Base-by-base conservation (phyloP, 2,797 vertebrate genomes). In the Linurgus olivaceus region DNA sequence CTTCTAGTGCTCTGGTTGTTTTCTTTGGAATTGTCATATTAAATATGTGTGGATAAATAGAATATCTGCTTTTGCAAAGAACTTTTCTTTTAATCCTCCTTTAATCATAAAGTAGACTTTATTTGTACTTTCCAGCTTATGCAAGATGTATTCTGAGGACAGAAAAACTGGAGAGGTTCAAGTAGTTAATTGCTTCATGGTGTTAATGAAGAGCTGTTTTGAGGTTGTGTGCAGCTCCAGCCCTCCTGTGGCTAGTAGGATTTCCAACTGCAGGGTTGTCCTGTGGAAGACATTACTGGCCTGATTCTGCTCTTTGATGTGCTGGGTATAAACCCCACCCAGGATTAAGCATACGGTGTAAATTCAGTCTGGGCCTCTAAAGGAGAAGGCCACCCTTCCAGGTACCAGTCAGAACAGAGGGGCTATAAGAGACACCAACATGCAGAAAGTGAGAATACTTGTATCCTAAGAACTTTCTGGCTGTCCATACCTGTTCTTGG, bases 11-110 rank as follows among this genome's bases (percentile, higher is more conserved):
- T 73, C 28, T 90, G 31, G 21, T 62, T 86, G 73, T 86, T 97
- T 94, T 94, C 72, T 93, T 96, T 92, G 74, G 76, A 81, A 81
- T 93, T 90, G 83, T 86, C 66, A 67, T 84, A 91, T 77, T 93
- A 51, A 91, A 86, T 87, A 81, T 67, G 9, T 0, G 0, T 31
- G 67, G 61, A 75, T 62, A 96, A 67, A 17, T 77, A 47, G 38
- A 72, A 76, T 75, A 79, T 52, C 58, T 93, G 38, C 33, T 91
- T 85, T 83, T 38, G 11, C 44, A 81, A 87, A 89, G 26, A 75
- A 14, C 2, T 11, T 25, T 47, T 12, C 57, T 51, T 84, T 63
- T 73, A 67, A 80, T 61, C 8, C 14, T 13, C 51, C 31, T 87
- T 91, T 92, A 91, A 90, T 80, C 24, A 75, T 61, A 88, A 78